Base-by-base conservation (phyloP, 2,888 invertebrate genomes). In the Mesorhabditis spiculigera region DNA sequence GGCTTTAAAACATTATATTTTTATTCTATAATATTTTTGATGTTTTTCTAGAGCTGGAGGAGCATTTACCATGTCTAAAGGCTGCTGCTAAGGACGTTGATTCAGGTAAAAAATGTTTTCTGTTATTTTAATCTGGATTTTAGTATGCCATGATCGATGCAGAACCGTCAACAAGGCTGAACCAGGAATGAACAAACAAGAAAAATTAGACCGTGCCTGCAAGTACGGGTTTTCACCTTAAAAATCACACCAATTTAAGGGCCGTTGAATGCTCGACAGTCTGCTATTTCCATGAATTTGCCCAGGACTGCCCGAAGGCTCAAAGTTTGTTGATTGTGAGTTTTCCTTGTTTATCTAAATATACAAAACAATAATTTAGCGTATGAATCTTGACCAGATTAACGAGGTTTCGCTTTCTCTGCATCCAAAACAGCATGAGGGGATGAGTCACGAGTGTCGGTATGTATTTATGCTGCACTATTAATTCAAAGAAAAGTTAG, bases 181-280 rank as follows among this genome's bases (percentile, higher is more conserved):
- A 43, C 76, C 75, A 62, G 72, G 66, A 10, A 71, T 75, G 4
- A 43, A 61, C 10, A 76, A 78, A 42, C 75, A 78, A 64, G 68
- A 70, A 28, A 76, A 72, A 68, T 68, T 73, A 71, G 76, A 76
- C 76, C 70, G 16, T 76, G 78, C 66, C 61, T 72, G 69, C 71
- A 65, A 66, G 70, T 16, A 0, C 0, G 13, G 4, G 1, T 2
- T 6, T n/a, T n/a, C n/a, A 16, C 13, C 8, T 68, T 10, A 41
- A 45, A 50, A 68, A 5, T 68, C 3, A 67, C 3, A 3, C 58
- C 10, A 4, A 41, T 63, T 75, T 63, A 66, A 81, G 81, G 58
- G 76, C 79, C 10, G 71, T 83, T 41, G 83, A 83, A 67, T 83
- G 83, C 69, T 78, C 82, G 0, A 83, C 83, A 13, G 71, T 83